phyloP scores from a whole-genome alignment of 2,888 invertebrate species.

The Rhamphomyia laevipes region DNA sequence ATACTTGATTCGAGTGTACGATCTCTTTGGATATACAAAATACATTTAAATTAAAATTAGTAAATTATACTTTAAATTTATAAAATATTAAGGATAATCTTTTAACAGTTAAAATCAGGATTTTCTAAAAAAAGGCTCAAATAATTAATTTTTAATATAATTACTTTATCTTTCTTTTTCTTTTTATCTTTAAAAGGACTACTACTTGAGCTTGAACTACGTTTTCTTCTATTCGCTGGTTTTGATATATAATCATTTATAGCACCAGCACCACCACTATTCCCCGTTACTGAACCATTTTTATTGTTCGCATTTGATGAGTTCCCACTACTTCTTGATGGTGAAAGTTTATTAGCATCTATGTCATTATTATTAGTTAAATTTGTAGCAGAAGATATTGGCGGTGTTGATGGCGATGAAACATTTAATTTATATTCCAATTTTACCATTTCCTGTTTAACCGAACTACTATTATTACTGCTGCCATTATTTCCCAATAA shows the following conservation, averaged over 20 bases:
- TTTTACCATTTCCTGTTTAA: constrained; percentile 15
- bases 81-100: no score
- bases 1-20: no score
- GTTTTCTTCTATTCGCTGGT: constrained; percentile 25
- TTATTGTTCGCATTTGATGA: no score
- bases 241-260: constrained; percentile 18
- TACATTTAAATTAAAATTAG: no score
- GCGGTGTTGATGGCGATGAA: not conserved
- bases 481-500: constrained; percentile 2
- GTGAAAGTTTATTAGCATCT: not conserved
- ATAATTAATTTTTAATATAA: no score
- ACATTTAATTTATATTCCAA: constrained; percentile 11
- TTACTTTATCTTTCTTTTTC: constrained; percentile 33
- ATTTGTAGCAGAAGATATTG: no score
- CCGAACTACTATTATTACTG: constrained; percentile 3
- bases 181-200: constrained; percentile 38
- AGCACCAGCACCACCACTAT: constrained; percentile 5
- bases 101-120: no score
- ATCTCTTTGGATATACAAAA: no score
- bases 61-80: no score
- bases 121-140: no score
- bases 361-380: not conserved
- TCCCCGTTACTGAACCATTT: no score
- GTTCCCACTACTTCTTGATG: no score
- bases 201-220: constrained; percentile 34